Base-by-base conservation (phyloP, 2,113 vertebrate genomes). In the Tapirus terrestris region DNA sequence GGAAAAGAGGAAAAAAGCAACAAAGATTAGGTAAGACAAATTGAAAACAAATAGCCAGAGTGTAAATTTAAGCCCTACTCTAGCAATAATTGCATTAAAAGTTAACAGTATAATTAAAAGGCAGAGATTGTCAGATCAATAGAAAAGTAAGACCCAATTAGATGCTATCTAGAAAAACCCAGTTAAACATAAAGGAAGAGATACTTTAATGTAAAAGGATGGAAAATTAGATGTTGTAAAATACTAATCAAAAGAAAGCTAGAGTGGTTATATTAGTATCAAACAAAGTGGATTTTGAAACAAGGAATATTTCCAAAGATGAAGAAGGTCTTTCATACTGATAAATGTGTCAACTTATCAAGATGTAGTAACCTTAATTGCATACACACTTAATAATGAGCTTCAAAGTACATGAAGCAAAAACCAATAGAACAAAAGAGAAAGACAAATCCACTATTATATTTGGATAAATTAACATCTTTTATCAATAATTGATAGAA, bases 221-320 rank as follows among this genome's bases (percentile, higher is more conserved):
- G 18, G n/a, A 68, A 89, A 92, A 80, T 75, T 31, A 92, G 12
- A n/a, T 11, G 61, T 5, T 21, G 67, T 65, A 80, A 65, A 36
- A 45, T 89, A 58, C 3, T 33, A 51, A 92, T 67, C 20, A 16
- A 89, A 89, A 84, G 3, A 90, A 81, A 60, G 58, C 7, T 60
- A 2, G 25, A 73, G 8, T 70, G 18, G 9, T 43, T 87, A 72
- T 23, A 29, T 36, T 77, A 43, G 21, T 72, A 27, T 27, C 17
- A 96, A 91, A 89, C 56, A 79, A 58, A 87, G 29, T 92, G 53
- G 33, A 72, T 56, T 65, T 84, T 51, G 58, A 84, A 89, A 76
- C 27, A 79, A 83, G 27, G 80, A 43, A 51, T 45, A 60, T 76
- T 48, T 25, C n/a, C 23, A 73, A 2, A 14, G 2, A 36, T 82